These are phyloP conservation scores for Platysteira castanea DNA, from an alignment of 2,113 vertebrate genomes.

Conservation along the genomic window DNA sequence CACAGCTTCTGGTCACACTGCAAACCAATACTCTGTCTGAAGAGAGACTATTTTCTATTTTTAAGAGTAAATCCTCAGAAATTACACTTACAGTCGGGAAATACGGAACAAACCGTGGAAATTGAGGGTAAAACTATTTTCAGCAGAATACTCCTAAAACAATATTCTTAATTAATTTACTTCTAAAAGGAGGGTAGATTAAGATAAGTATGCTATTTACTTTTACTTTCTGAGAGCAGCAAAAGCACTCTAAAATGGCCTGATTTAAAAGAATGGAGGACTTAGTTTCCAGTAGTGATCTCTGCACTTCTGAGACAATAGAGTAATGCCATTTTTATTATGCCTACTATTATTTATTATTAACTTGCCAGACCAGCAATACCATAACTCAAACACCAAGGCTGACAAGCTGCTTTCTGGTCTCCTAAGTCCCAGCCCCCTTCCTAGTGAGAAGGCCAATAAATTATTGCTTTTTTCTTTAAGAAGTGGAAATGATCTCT, in stretches of 20 bases:
- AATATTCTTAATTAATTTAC: background rate
- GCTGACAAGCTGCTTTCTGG: background rate
- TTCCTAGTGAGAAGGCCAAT: background rate
- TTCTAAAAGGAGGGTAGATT: background rate
- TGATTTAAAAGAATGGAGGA: background rate
- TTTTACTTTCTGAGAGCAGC: background rate
- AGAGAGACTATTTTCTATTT: background rate
- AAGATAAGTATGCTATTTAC: background rate
- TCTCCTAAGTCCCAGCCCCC: background rate
- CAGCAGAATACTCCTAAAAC: background rate
- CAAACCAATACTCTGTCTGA: background rate
- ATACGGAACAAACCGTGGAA: background rate
- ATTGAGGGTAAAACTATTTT: background rate
- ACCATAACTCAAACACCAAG: background rate
- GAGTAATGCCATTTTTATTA: background rate
- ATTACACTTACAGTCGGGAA: background rate
- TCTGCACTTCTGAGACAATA: background rate
- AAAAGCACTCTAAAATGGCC: background rate
- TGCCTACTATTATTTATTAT: background rate
- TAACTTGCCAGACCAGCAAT: background rate
- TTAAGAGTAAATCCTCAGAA: background rate
- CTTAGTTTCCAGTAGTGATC: background rate
- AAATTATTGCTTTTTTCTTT: background rate
- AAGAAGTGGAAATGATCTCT: background rate
- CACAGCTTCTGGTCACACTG: background rate